phyloP scores from a whole-genome alignment of 2,888 invertebrate genomes.

The Yponomeuta sedellus region DNA sequence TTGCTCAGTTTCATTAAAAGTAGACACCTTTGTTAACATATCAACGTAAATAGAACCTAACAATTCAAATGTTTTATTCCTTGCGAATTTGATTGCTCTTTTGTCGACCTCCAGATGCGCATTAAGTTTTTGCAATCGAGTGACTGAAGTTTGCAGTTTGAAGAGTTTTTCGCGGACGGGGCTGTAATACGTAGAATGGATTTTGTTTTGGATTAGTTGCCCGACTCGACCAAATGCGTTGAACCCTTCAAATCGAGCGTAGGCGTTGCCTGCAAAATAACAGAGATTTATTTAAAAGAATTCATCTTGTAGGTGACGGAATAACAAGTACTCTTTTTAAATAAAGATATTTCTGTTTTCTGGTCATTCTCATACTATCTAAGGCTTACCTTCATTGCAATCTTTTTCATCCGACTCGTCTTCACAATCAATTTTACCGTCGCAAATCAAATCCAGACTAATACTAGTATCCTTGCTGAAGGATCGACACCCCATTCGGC shows the following conservation, averaged over 20 bases:
- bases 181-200: conserved; percentile 28
- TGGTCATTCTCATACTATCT: too few relatives aligned
- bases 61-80: conserved; percentile 38
- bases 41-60: conserved; percentile 39
- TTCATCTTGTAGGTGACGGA: neutral
- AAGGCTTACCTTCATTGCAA: conserved; percentile 40
- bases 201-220: conserved; percentile 35
- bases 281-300: neutral
- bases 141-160: conserved; percentile 31
- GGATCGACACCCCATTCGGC: conserved; percentile 44
- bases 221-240: conserved; percentile 36
- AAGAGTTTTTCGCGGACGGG: conserved; percentile 30
- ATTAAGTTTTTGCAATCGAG: conserved; percentile 35
- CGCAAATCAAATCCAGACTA: conserved; percentile 45
- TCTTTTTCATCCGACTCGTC: conserved; percentile 54
- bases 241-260: conserved; percentile 41
- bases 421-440: conserved; percentile 60
- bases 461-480: conserved; percentile 34
- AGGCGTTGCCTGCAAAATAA: conserved; percentile 20
- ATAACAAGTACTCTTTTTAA: too few relatives aligned
- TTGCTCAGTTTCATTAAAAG: conserved; percentile 32
- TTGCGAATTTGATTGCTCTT: conserved; percentile 29
- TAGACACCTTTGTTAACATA: conserved; percentile 25
- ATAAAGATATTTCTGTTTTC: too few relatives aligned
- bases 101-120: conserved; percentile 27